Percentiles rank a stretch among this genome's conserved stretches.
These are phyloP conservation scores for Lampris megalopsis DNA, from an alignment of 2,113 vertebrate species.

Conservation along the genomic window DNA sequence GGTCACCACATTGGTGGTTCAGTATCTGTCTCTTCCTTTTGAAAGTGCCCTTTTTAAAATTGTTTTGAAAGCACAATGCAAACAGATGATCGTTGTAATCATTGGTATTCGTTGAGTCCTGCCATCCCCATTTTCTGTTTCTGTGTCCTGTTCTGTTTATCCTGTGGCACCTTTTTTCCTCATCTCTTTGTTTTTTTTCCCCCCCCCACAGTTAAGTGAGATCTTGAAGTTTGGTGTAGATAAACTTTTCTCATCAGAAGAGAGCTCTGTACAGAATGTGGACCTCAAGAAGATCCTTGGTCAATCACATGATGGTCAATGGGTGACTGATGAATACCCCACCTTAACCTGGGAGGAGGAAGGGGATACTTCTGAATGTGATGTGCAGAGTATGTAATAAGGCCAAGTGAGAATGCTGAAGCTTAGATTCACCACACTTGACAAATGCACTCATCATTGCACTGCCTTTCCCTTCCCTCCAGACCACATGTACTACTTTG, in stretches of 20 bases:
- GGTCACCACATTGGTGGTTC: too few species aligned
- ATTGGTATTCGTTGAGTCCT: neutral
- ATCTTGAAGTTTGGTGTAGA: conserved; percentile 94
- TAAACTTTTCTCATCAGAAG: conserved; percentile 89
- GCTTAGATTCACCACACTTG: neutral
- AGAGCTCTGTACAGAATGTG: conserved; percentile 86
- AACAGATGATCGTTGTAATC: too few species aligned
- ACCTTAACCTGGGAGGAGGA: conserved; percentile 54
- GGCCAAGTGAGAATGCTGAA: neutral
- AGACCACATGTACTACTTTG: conserved; percentile 94
- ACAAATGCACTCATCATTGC: neutral
- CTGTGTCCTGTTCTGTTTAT: too few species aligned
- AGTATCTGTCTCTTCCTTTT: too few species aligned
- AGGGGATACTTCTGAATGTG: conserved; percentile 42
- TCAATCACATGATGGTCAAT: conserved; percentile 80
- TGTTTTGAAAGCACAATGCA: too few species aligned
- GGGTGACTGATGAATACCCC: conserved; percentile 78
- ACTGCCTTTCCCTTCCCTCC: conserved; percentile 29
- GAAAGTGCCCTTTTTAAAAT: too few species aligned
- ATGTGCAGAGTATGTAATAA: conserved; percentile 66
- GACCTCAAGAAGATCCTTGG: conserved; percentile 88
- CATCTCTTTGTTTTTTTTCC: neutral
- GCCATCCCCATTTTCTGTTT: neutral
- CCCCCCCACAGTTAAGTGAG: conserved; percentile 84
- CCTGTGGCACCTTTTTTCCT: neutral